Evolutionary conservation across 1,140 invertebrate genomes (phyloP).

Genomic region (Arctopsyche grandis): DNA sequence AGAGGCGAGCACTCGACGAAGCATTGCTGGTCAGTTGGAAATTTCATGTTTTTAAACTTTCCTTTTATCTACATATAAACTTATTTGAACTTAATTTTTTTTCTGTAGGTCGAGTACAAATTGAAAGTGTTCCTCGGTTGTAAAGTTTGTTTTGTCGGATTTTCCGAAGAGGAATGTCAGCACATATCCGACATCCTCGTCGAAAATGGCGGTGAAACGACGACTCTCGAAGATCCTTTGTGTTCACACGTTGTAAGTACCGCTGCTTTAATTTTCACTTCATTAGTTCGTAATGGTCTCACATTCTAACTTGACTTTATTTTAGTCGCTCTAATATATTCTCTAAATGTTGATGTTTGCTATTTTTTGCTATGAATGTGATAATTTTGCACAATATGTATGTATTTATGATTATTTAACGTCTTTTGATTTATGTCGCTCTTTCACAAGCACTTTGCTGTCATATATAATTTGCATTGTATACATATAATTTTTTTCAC

Average conservation of each 20-base stretch:
- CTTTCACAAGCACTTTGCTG: too few relatives aligned
- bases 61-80: not conserved
- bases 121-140: conserved; percentile 90
- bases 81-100: conserved; percentile 10
- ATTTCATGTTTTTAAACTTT: not conserved
- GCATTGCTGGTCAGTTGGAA: conserved; percentile 73
- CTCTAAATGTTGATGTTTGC: too few relatives aligned
- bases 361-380: too few relatives aligned
- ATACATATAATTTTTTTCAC: too few relatives aligned
- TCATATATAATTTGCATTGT: too few relatives aligned
- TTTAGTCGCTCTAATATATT: too few relatives aligned
- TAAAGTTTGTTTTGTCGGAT: conserved; percentile 88
- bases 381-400: too few relatives aligned
- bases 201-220: conserved; percentile 84
- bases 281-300: not conserved
- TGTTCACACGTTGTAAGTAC: conserved; percentile 90
- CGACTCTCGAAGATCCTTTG: conserved; percentile 78
- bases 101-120: conserved; percentile 72
- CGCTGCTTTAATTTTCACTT: conserved; percentile 3
- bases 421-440: too few relatives aligned
- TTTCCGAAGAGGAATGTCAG: conserved; percentile 85
- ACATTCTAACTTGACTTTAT: too few relatives aligned
- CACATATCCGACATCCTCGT: conserved; percentile 91
- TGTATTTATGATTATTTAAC: too few relatives aligned
- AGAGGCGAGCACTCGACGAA: conserved; percentile 74